These are phyloP conservation scores for Protobothrops mucrosquamatus DNA, from an alignment of 2,113 vertebrate species.

Conservation along the genomic window DNA sequence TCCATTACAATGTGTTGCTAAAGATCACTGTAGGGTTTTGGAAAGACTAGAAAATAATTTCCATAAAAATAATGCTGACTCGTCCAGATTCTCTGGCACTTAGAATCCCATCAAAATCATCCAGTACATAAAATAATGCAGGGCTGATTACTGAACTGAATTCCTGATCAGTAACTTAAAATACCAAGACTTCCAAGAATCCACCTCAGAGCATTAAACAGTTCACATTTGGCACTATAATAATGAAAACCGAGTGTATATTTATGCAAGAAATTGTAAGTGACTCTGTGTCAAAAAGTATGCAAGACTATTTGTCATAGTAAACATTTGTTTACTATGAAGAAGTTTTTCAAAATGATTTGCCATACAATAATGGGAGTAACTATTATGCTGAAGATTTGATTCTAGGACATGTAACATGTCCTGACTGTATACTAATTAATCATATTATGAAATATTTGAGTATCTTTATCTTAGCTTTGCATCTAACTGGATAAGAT, in stretches of 20 bases:
- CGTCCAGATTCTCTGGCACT: neutral
- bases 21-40: neutral
- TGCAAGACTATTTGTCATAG: neutral
- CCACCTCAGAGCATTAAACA: neutral
- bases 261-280: neutral
- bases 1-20: neutral
- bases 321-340: neutral
- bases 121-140: neutral
- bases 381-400: neutral
- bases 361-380: neutral
- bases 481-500: neutral
- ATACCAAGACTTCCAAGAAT: neutral
- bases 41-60: no score
- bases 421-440: neutral
- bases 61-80: neutral
- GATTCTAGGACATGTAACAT: neutral
- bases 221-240: neutral
- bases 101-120: neutral
- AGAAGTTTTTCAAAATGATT: neutral
- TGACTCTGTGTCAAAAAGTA: neutral
- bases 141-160: neutral
- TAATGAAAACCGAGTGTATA: neutral
- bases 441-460: neutral
- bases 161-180: slow-evolving; percentile 14
- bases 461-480: neutral